Evolutionary conservation across 2,113 vertebrate species (phyloP).

Genomic region (Apistogramma diplotaenia): DNA sequence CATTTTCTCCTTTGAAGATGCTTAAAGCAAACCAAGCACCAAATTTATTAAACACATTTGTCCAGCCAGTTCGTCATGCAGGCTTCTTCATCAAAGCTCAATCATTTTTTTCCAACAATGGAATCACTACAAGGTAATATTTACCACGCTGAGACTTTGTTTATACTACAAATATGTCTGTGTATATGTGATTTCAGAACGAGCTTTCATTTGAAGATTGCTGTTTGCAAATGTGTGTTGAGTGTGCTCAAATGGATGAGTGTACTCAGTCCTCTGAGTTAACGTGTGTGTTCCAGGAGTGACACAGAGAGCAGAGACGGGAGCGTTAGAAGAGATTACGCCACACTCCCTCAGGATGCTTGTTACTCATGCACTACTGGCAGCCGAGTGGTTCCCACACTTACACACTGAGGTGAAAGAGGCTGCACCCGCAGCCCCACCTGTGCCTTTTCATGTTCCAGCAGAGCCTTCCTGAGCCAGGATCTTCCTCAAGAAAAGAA

Average conservation of each 20-base stretch:
- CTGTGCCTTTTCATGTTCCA: slow-evolving; percentile 75
- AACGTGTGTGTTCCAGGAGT: slow-evolving; percentile 61
- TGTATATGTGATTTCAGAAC: slow-evolving; percentile 40
- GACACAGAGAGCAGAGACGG: slow-evolving; percentile 56
- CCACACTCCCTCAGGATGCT: slow-evolving; percentile 76
- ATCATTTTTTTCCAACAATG: slow-evolving; percentile 25
- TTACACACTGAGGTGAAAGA: slow-evolving; percentile 71
- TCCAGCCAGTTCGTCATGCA: slow-evolving; percentile 9
- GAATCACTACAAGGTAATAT: slow-evolving; percentile 30
- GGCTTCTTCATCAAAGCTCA: slow-evolving; percentile 7
- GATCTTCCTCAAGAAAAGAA: slow-evolving; percentile 66
- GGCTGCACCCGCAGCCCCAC: slow-evolving; percentile 74
- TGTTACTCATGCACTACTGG: slow-evolving; percentile 79
- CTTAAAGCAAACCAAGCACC: neutral
- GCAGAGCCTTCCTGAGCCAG: slow-evolving; percentile 65
- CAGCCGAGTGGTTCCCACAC: slow-evolving; percentile 77
- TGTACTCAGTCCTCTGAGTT: slow-evolving; percentile 9
- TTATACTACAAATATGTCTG: slow-evolving; percentile 55
- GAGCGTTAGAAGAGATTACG: slow-evolving; percentile 75
- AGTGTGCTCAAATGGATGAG: slow-evolving; percentile 55
- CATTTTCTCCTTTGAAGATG: neutral
- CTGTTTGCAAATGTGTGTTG: slow-evolving; percentile 57
- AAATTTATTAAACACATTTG: slow-evolving; percentile 4
- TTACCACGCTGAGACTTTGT: slow-evolving; percentile 36
- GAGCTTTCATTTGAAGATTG: slow-evolving; percentile 62